Percentiles rank a stretch among this genome's conserved stretches.
Conservation (phyloP, 2,888 invertebrate genomes). For the Oscheius sp. region DNA sequence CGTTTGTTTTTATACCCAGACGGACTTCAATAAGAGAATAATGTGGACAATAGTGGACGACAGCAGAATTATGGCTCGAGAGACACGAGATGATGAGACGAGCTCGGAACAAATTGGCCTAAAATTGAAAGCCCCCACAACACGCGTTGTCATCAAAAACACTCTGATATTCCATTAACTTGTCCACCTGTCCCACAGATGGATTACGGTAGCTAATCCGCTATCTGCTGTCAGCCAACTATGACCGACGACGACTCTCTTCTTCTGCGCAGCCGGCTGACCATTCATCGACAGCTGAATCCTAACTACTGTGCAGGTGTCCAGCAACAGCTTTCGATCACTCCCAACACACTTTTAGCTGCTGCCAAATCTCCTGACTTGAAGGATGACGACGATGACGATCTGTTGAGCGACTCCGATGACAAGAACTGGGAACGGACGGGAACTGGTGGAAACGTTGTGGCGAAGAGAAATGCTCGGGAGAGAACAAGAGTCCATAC, state of each 20-base stretch:
- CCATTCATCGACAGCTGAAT: constrained; percentile 35
- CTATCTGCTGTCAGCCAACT: background rate
- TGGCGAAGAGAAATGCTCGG: constrained; percentile 72
- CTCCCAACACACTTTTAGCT: background rate
- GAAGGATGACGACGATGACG: constrained; percentile 2
- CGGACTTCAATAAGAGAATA: too few relatives aligned
- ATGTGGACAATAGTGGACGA: too few relatives aligned
- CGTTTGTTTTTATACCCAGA: too few relatives aligned
- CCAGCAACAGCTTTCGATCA: background rate
- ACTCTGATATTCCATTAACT: constrained; percentile 28
- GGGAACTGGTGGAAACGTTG: constrained; percentile 41
- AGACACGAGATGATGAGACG: too few relatives aligned
- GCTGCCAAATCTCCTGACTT: background rate
- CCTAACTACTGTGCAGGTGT: constrained; percentile 29
- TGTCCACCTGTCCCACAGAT: constrained; percentile 8
- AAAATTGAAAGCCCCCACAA: too few relatives aligned
- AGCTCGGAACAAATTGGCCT: too few relatives aligned
- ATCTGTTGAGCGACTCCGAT: background rate
- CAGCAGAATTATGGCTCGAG: too few relatives aligned
- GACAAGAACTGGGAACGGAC: constrained; percentile 27
- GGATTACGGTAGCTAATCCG: constrained; percentile 12
- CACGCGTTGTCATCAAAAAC: background rate
- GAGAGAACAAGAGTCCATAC: constrained; percentile 71
- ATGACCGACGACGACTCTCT: constrained; percentile 17
- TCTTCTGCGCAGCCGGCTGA: constrained; percentile 27